Percentiles rank a stretch among this genome's conserved stretches.
These are phyloP conservation scores for Tetrao urogallus DNA, from an alignment of 2,113 vertebrate species.

Conservation along the genomic window DNA sequence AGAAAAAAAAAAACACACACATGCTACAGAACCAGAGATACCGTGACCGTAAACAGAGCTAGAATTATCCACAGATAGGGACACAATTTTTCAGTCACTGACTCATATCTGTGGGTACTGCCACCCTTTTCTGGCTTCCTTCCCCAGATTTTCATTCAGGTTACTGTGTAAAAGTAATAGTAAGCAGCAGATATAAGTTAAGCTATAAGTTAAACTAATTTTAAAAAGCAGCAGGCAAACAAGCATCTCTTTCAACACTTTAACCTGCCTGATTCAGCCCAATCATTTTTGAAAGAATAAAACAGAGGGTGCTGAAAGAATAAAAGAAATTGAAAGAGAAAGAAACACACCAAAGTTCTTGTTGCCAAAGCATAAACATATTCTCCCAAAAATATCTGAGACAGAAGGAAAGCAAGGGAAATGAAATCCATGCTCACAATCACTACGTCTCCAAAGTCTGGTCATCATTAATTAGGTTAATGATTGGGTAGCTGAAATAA, in stretches of 20 bases:
- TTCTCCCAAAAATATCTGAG: not conserved
- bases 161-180: not conserved
- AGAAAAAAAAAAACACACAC: accelerated
- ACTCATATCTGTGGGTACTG: not conserved
- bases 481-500: not conserved
- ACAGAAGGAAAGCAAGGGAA: not conserved
- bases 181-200: not conserved
- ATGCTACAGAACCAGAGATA: not conserved
- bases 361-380: not conserved
- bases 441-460: not conserved
- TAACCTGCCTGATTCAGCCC: not conserved
- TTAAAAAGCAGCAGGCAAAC: not conserved
- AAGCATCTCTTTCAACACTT: not conserved
- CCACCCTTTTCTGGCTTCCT: not conserved
- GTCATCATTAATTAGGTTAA: not conserved
- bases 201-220: not conserved
- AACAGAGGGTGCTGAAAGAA: no score
- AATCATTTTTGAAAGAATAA: not conserved
- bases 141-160: not conserved
- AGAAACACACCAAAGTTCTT: not conserved
- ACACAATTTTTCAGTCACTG: not conserved
- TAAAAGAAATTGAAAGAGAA: not conserved
- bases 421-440: not conserved
- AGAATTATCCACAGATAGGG: not conserved
- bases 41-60: not conserved